Conservation (phyloP, 2,797 vertebrate species). For the Etheostoma perlongum region DNA sequence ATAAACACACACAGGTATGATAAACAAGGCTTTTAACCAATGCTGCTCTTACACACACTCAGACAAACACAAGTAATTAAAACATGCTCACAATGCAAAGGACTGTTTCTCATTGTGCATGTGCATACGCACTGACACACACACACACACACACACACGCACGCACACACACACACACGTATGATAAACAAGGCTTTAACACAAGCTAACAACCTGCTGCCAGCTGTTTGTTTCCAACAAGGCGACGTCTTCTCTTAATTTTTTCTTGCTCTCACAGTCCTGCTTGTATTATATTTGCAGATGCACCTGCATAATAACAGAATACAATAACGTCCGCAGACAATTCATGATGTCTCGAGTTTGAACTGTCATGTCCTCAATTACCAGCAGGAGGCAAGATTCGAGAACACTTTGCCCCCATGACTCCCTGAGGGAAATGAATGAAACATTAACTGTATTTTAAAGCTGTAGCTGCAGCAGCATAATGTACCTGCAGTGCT, state of each 20-base stretch:
- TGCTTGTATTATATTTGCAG: constrained; percentile 21
- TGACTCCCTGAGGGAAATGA: constrained; percentile 16
- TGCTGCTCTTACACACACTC: constrained; percentile 14
- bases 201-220: constrained; percentile 35
- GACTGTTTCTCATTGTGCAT: constrained; percentile 12
- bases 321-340: neutral
- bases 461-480: constrained; percentile 27
- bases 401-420: constrained; percentile 21
- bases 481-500: constrained; percentile 28
- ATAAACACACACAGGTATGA: constrained; percentile 25
- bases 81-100: constrained; percentile 20
- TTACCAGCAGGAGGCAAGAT: constrained; percentile 70
- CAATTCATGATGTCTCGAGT: neutral
- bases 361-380: constrained; percentile 54
- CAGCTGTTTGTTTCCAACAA: constrained; percentile 18
- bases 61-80: constrained; percentile 19
- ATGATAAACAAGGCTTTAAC: constrained; percentile 28
- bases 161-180: neutral
- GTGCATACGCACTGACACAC: constrained; percentile 3
- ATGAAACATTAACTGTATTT: constrained; percentile 30
- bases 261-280: constrained; percentile 9
- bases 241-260: neutral
- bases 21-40: constrained; percentile 16
- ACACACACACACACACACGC: constrained; percentile 13
- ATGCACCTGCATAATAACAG: constrained; percentile 1